Evolutionary conservation across 1,140 invertebrate genomes (phyloP).

Genomic region (Papilio polyxenes): DNA sequence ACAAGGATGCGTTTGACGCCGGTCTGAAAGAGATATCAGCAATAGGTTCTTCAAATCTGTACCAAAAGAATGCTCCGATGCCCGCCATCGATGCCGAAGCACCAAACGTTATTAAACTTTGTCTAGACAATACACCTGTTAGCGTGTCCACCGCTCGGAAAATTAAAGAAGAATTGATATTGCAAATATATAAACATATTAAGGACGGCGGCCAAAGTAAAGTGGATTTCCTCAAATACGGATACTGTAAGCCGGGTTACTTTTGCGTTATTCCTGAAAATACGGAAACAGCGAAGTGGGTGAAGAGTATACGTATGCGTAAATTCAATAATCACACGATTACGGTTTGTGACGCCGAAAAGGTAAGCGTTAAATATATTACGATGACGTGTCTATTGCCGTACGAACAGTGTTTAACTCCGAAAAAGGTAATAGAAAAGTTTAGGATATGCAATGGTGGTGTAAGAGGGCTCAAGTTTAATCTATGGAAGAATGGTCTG

Average conservation of each 20-base stretch:
- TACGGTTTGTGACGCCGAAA: constrained; percentile 54
- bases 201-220: constrained; percentile 49
- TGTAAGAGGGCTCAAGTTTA: constrained; percentile 65
- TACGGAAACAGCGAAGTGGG: constrained; percentile 62
- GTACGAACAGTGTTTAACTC: constrained; percentile 40
- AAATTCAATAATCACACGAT: constrained; percentile 54
- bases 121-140: constrained; percentile 56
- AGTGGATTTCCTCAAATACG: constrained; percentile 69
- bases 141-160: constrained; percentile 53
- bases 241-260: constrained; percentile 58
- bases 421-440: constrained; percentile 48
- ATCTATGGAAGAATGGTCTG: constrained; percentile 60
- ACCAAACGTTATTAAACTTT: constrained; percentile 56
- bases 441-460: constrained; percentile 64
- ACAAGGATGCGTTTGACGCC: constrained; percentile 69
- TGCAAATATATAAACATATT: constrained; percentile 64
- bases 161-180: constrained; percentile 66
- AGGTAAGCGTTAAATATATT: constrained; percentile 51
- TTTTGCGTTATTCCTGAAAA: constrained; percentile 68
- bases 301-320: constrained; percentile 51
- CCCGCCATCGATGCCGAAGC: constrained; percentile 52
- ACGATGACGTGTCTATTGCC: constrained; percentile 55
- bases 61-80: constrained; percentile 50
- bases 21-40: constrained; percentile 58
- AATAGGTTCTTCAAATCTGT: constrained; percentile 36